Percentiles rank a stretch among this genome's conserved stretches.
These are phyloP conservation scores for Nematostella vectensis DNA, from an alignment of 92 coral and sea anemone species.

Conservation along the genomic window DNA sequence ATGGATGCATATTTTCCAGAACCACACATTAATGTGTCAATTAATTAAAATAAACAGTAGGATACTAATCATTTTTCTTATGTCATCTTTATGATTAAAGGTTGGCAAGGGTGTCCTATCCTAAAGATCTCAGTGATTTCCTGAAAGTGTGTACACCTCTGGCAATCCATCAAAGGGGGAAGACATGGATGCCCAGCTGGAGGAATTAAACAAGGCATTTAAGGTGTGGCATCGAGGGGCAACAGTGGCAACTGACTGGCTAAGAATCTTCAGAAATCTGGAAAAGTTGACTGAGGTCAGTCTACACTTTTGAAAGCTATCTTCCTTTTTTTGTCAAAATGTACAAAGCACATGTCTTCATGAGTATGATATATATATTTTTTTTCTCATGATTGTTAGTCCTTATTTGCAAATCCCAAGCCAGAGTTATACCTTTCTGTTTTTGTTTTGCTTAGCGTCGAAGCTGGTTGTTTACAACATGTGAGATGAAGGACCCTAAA, in stretches of 20 bases:
- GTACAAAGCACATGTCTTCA: too few relatives aligned
- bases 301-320: too few relatives aligned
- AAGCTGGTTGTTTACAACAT: slow-evolving; percentile 2
- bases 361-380: too few relatives aligned
- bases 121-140: neutral
- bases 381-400: too few relatives aligned
- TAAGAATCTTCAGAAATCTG: slow-evolving; percentile 5
- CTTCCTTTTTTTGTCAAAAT: too few relatives aligned
- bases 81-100: neutral
- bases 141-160: neutral
- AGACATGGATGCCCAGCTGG: slow-evolving; percentile 9
- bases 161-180: slow-evolving; percentile 14
- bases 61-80: too few relatives aligned
- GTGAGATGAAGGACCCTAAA: slow-evolving; percentile 14
- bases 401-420: too few relatives aligned
- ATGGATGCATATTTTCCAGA: too few relatives aligned
- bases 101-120: neutral
- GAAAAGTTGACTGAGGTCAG: slow-evolving; percentile 3
- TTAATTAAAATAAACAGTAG: too few relatives aligned
- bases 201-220: slow-evolving; percentile 1
- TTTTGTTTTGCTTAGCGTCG: slow-evolving; percentile 2
- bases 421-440: too few relatives aligned
- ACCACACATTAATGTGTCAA: too few relatives aligned
- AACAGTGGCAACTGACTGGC: neutral
- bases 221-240: slow-evolving; percentile 6